Evolutionary conservation across 2,113 vertebrate species (phyloP), one percentile per base, ranked within the genome.

Genomic region (Oncorhynchus tshawytscha): DNA sequence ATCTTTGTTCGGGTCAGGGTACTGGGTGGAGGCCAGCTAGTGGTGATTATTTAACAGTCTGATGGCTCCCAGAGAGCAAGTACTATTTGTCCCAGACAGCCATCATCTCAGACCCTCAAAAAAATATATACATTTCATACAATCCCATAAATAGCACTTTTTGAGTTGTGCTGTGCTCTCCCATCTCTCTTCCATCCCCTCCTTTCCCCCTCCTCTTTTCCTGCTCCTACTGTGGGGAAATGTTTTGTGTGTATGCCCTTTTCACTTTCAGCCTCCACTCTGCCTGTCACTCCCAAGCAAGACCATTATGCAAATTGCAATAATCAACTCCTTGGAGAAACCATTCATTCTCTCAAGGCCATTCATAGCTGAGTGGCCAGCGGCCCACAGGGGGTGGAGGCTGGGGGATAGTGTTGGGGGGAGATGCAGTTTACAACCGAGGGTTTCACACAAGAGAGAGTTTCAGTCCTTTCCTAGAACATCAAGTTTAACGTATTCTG

Each of bases 271-370:
- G 67, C 71, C 67, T 70, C 67, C 45, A 71, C 45, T 67, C 49
- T 68, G 65, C 49, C 74, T 57, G 51, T 18, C 70, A 85, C 75
- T 72, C 49, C 51, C 6, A 3, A 65, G 24, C 20, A 20, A 27
- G 54, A 39, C 72, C 70, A 76, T 85, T 83, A 84, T 87, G 86
- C 82, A 85, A 84, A 89, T 89, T 68, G 73, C 2, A 82, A 45
- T 54, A 39, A 85, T 72, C 81, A 77, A 79, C 54, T 76, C 59
- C 70, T 78, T 7, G 20, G n/a, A 77, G 78, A 77, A 81, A 76
- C 70, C 51, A 68, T 81, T 73, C 69, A 83, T 64, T 27, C 15
- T 67, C 24, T 72, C 39, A 76, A 16, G 48, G 34, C 57, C 65
- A 81, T 72, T 67, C 70, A 78, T 31, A 62, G 59, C 59, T n/a